Conservation (phyloP, 2,797 vertebrate genomes). For the Gymnothorax reevesii region DNA sequence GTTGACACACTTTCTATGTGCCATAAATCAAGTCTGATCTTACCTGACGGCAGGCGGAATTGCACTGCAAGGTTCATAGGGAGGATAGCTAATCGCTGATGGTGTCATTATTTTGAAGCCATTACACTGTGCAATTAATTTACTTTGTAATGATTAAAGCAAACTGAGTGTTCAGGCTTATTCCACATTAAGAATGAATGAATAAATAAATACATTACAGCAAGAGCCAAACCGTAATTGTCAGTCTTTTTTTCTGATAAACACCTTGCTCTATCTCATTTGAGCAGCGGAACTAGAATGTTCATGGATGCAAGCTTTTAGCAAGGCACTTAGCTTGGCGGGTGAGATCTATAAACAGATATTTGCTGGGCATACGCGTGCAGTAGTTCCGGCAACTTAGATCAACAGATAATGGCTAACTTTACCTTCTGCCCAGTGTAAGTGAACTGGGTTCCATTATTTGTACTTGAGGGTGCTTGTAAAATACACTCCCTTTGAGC, state of each 20-base stretch:
- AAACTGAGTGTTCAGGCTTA: too few species aligned
- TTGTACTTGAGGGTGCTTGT: constrained; percentile 59
- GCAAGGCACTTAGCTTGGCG: constrained; percentile 73
- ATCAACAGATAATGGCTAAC: constrained; percentile 70
- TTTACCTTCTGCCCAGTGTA: constrained; percentile 60
- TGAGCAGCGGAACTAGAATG: constrained; percentile 45
- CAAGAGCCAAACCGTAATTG: constrained; percentile 36
- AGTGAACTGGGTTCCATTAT: constrained; percentile 41
- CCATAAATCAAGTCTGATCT: too few species aligned
- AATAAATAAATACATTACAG: background rate
- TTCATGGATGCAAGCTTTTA: constrained; percentile 81
- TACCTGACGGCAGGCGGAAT: too few species aligned
- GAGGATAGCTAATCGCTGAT: too few species aligned
- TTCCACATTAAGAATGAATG: too few species aligned
- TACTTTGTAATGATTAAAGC: too few species aligned
- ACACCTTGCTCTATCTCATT: constrained; percentile 59
- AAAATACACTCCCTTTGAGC: constrained; percentile 31
- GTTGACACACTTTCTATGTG: too few species aligned
- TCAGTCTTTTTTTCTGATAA: constrained; percentile 62
- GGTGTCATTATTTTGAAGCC: too few species aligned
- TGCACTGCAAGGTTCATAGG: too few species aligned
- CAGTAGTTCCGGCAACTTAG: constrained; percentile 59
- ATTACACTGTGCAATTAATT: too few species aligned
- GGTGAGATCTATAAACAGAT: constrained; percentile 73
- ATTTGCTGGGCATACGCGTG: constrained; percentile 71